Evolutionary conservation across 2,113 vertebrate species (phyloP).

Genomic region (Pseudorasbora parva): DNA sequence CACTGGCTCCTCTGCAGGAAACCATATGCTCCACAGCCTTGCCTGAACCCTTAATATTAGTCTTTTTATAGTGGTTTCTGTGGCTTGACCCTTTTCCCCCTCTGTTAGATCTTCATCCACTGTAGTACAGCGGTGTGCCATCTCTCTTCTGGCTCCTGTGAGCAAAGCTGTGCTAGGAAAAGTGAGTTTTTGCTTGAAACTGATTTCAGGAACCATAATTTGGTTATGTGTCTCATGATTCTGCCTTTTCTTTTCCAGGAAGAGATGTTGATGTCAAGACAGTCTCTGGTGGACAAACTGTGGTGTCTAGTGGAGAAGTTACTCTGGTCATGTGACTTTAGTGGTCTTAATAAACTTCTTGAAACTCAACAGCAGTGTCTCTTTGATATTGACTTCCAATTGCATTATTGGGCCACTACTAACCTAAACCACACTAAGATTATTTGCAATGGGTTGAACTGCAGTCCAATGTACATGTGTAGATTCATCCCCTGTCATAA

Average conservation of each 20-base stretch:
- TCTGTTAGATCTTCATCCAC: slow-evolving; percentile 53
- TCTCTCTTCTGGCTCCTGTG: neutral
- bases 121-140: slow-evolving; percentile 20
- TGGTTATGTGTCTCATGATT: slow-evolving; percentile 2
- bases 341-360: neutral
- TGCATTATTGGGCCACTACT: too few species aligned
- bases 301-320: slow-evolving; percentile 63
- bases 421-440: too few species aligned
- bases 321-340: neutral
- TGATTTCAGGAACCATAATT: too few species aligned
- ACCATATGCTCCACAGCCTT: slow-evolving; percentile 54
- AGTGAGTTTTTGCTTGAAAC: neutral
- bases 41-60: neutral
- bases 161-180: slow-evolving; percentile 6
- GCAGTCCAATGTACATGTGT: too few species aligned
- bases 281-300: neutral
- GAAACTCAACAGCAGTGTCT: too few species aligned
- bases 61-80: neutral
- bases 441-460: too few species aligned
- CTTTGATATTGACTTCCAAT: too few species aligned
- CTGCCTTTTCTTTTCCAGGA: slow-evolving; percentile 53
- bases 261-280: slow-evolving; percentile 47
- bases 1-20: slow-evolving; percentile 51
- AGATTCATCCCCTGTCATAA: too few species aligned
- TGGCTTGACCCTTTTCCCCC: slow-evolving; percentile 62